A percentile compares a stretch with the other conserved stretches of the same genome.
Evolutionary conservation across 2,888 invertebrate species (phyloP).

Genomic region (Argyra leucocephala): DNA sequence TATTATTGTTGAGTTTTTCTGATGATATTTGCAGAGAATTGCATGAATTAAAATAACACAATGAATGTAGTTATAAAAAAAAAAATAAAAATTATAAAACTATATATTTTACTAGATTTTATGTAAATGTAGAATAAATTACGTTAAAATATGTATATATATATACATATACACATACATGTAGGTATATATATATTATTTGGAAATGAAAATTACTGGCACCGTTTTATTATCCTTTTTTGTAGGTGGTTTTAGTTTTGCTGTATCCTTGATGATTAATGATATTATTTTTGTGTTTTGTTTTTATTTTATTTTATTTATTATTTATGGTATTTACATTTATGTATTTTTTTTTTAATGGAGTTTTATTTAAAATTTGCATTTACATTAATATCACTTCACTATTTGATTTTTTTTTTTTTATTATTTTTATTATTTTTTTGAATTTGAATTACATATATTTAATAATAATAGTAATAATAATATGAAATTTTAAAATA

Average conservation of each 20-base stretch:
- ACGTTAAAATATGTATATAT: background rate
- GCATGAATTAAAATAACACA: too few species aligned
- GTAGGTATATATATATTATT: background rate
- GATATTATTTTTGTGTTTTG: background rate
- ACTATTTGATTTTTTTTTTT: background rate
- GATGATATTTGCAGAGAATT: too few species aligned
- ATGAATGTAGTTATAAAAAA: too few species aligned
- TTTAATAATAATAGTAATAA: too few species aligned
- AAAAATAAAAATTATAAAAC: too few species aligned
- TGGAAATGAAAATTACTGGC: background rate
- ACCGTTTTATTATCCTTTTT: background rate
- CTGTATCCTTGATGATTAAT: background rate
- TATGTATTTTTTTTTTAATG: background rate
- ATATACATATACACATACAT: background rate
- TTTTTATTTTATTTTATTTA: background rate
- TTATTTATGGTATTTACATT: background rate
- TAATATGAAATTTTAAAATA: constrained; percentile 2
- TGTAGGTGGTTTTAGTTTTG: background rate
- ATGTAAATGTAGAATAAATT: background rate
- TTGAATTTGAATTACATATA: too few species aligned
- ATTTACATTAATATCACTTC: background rate
- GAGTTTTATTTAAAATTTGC: background rate
- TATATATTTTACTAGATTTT: too few species aligned
- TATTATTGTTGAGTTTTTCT: too few species aligned
- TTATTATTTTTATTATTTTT: too few species aligned